Evolutionary conservation across 2,888 invertebrate species (phyloP).

Genomic region (Coremacera marginata): DNA sequence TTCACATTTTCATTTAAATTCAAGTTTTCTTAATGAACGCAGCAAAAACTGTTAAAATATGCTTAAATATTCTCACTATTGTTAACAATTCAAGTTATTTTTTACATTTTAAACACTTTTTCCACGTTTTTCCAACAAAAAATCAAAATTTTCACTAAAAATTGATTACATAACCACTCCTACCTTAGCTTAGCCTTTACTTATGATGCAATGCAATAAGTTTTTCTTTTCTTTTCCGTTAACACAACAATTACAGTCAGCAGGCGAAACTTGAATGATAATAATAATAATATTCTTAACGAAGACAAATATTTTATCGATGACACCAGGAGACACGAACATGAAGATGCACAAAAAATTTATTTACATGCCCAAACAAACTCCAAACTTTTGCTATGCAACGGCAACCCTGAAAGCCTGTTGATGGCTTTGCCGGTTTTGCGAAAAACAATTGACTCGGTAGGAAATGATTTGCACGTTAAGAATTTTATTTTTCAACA

Average conservation of each 20-base stretch:
- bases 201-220: slow-evolving; percentile 20
- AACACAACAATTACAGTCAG: slow-evolving; percentile 30
- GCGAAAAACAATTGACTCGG: background rate
- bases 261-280: slow-evolving; percentile 29
- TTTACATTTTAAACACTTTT: background rate
- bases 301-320: slow-evolving; percentile 49
- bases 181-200: background rate
- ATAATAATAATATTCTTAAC: slow-evolving; percentile 8
- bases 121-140: slow-evolving; percentile 11
- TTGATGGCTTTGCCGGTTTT: background rate
- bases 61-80: background rate
- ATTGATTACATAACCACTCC: slow-evolving; percentile 44
- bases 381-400: slow-evolving; percentile 65
- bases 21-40: slow-evolving; percentile 5
- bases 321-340: slow-evolving; percentile 40
- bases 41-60: background rate
- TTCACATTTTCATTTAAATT: background rate
- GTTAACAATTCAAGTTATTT: background rate
- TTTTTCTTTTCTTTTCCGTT: slow-evolving; percentile 3
- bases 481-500: background rate
- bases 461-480: background rate
- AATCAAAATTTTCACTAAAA: slow-evolving; percentile 41
- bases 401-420: slow-evolving; percentile 59
- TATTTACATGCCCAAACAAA: slow-evolving; percentile 49
- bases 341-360: slow-evolving; percentile 41